Evolutionary conservation across 2,113 vertebrate genomes (phyloP).

Genomic region (Callospermophilus lateralis): DNA sequence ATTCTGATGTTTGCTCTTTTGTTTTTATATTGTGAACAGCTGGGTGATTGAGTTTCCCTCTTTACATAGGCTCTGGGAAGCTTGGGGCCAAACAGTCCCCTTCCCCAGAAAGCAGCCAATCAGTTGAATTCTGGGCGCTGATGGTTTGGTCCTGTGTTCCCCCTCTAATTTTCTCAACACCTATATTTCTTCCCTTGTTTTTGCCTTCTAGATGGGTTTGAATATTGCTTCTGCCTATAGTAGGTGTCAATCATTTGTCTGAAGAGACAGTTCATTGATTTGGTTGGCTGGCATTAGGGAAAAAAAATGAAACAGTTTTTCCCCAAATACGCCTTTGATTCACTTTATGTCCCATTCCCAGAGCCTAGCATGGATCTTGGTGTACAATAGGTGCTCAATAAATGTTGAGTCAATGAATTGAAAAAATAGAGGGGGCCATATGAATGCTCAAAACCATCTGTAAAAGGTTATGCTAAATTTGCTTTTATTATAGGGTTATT

Average conservation of each 20-base stretch:
- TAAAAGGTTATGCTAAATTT: background rate
- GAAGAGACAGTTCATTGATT: background rate
- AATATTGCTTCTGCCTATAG: background rate
- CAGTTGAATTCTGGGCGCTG: background rate
- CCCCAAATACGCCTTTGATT: background rate
- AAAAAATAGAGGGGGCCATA: background rate
- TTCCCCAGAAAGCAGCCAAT: background rate
- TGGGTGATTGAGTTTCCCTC: background rate
- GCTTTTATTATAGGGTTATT: background rate
- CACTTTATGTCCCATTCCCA: background rate
- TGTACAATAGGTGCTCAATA: background rate
- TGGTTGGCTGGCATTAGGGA: background rate
- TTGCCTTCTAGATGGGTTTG: background rate
- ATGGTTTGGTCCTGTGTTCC: background rate
- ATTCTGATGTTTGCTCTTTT: background rate
- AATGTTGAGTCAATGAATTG: background rate
- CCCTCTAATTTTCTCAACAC: background rate
- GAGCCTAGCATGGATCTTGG: background rate
- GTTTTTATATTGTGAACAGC: background rate
- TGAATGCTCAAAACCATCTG: background rate
- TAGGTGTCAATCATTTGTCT: background rate
- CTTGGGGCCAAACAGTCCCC: background rate
- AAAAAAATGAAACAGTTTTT: background rate
- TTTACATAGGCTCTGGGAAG: background rate
- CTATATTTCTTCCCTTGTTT: background rate